A percentile compares a stretch with the other conserved stretches of the same genome.
Evolutionary conservation across 2,797 vertebrate species (phyloP).

Genomic region (Manis crassicaudata): DNA sequence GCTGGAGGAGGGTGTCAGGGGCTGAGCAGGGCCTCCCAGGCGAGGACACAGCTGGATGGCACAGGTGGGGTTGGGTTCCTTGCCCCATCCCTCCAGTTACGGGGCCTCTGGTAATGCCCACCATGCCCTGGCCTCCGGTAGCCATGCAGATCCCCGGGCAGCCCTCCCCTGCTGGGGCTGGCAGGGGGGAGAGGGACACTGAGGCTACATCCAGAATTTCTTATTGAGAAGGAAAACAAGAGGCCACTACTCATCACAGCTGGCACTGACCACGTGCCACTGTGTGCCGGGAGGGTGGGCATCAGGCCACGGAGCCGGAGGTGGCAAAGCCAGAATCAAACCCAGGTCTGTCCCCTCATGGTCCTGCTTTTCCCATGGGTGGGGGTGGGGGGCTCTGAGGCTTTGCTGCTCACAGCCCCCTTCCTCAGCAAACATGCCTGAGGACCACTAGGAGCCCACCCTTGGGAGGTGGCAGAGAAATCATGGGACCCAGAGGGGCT

Average conservation of each 20-base stretch:
- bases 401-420: not conserved
- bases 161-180: too few relatives aligned
- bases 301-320: not conserved
- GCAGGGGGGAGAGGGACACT: not conserved
- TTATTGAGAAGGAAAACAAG: not conserved
- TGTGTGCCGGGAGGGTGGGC: accelerated
- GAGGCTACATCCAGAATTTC: not conserved
- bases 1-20: not conserved
- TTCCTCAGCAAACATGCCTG: not conserved
- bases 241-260: not conserved
- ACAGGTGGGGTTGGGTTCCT: not conserved
- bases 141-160: too few relatives aligned
- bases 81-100: not conserved
- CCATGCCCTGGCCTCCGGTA: not conserved
- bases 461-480: not conserved
- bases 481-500: not conserved
- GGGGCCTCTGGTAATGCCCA: not conserved
- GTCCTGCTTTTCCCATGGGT: not conserved
- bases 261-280: not conserved
- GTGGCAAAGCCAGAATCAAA: not conserved
- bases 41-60: too few relatives aligned
- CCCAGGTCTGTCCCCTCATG: accelerated
- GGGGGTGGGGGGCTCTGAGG: not conserved
- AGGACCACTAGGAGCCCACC: not conserved
- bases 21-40: not conserved